Evolutionary conservation across 2,888 invertebrate species (phyloP).

Genomic region (Acronicta aceris): DNA sequence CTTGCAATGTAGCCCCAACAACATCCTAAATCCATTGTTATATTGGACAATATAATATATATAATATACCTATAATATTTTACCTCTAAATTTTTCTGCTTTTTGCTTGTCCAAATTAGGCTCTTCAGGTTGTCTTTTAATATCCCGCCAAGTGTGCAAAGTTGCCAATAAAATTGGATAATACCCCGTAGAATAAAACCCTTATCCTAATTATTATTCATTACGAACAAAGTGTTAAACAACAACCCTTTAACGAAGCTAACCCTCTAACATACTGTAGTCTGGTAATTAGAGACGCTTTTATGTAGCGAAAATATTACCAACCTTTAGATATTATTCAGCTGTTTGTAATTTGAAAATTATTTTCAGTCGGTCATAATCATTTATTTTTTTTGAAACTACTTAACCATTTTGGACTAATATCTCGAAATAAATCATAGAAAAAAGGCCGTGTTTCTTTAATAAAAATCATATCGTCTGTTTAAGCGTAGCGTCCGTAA

Average conservation of each 20-base stretch:
- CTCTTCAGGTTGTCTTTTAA: background rate
- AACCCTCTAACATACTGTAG: background rate
- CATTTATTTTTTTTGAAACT: conserved; percentile 3
- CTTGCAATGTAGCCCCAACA: too few relatives aligned
- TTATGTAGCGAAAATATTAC: background rate
- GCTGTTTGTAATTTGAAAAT: conserved; percentile 3
- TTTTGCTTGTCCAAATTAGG: too few relatives aligned
- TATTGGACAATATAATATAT: too few relatives aligned
- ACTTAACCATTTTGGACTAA: conserved; percentile 2
- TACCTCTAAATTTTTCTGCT: too few relatives aligned
- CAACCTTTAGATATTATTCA: background rate
- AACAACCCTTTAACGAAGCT: background rate
- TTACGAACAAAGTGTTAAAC: background rate
- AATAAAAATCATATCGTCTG: conserved; percentile 5
- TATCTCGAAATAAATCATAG: conserved; percentile 13
- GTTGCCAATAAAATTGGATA: too few relatives aligned
- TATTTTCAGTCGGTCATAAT: conserved; percentile 6
- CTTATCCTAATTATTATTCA: background rate
- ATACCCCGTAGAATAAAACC: too few relatives aligned
- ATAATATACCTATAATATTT: too few relatives aligned
- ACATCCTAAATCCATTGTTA: too few relatives aligned
- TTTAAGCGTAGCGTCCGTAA: conserved; percentile 1
- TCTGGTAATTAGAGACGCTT: conserved; percentile 1
- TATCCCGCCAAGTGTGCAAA: too few relatives aligned
- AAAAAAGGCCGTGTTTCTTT: background rate